Evolutionary conservation across 2,888 invertebrate genomes (phyloP), one percentile per base, ranked within the genome.

Genomic region (Nysson spinosus): DNA sequence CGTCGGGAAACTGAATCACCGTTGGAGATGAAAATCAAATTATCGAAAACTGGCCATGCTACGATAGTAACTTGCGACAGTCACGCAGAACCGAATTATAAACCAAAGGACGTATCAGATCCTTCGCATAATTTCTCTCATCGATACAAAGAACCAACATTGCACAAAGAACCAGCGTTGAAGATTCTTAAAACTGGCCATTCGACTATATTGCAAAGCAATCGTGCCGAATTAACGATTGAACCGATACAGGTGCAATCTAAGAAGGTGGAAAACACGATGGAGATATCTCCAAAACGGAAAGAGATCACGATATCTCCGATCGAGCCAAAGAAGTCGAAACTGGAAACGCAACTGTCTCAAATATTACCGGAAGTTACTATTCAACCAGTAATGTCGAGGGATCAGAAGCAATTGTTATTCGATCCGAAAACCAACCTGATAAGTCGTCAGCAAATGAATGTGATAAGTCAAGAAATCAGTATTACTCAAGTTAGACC

Each of bases 321-420:
- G 4, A 55, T 84, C 2, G 87, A 87, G 19, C n/a, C 73, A 11
- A 87, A 87, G 40, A 87, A 86, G 37, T 69, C 80, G 0, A 87
- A 86, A 32, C 28, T 85, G 6, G 87, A 86, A 28, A 43, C 78
- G 0, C 84, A 83, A 40, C 46, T 85, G 1, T 83, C 83, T 3
- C 84, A 86, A 22, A 85, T 85, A 9, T 43, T 86, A 7, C 85
- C 86, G 0, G 87, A 86, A 52, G 79, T 87, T 0, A 86, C 85
- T 14, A 87, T 86, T 51, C 86, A 87, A 35, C 84, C 86, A 5
- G 74, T 87, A 1, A 47, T 62, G n/a, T 69, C 81, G 2, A 71
- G 76, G 3, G 79, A 78, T 42, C 73, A 76, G 12, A 77, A 79
- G 17, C 77, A 79, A 14, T 55, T 81, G 4, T 12, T 78, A 6